Conservation (phyloP, 2,113 vertebrate species). For the Megaceryle maxima region DNA sequence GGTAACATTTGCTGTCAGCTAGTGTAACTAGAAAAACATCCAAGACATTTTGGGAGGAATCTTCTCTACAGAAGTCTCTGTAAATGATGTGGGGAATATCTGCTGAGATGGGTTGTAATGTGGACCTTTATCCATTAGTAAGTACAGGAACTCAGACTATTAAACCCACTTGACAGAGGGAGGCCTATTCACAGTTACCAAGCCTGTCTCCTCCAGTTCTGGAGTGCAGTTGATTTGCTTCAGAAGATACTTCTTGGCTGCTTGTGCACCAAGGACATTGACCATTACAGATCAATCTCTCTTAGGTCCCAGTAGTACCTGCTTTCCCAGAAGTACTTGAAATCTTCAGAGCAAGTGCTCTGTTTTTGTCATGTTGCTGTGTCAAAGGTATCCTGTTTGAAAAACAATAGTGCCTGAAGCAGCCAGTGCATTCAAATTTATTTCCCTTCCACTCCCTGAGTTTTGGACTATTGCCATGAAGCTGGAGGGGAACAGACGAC, state of each 20-base stretch:
- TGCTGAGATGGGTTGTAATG: neutral
- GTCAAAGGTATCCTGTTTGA: conserved; percentile 8
- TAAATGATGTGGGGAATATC: neutral
- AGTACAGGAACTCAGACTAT: neutral
- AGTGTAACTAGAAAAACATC: neutral
- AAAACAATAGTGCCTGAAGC: conserved; percentile 10
- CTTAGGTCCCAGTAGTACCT: neutral
- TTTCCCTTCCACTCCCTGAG: neutral
- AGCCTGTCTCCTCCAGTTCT: neutral
- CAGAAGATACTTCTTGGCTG: neutral
- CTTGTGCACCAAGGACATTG: neutral
- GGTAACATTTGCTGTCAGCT: neutral
- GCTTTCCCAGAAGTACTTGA: neutral
- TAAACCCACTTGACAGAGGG: neutral
- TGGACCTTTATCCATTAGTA: neutral
- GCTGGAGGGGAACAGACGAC: neutral
- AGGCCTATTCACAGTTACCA: neutral
- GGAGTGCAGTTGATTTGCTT: neutral
- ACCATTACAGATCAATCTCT: neutral
- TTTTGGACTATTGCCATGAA: neutral
- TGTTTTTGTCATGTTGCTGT: neutral
- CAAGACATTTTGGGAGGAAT: neutral
- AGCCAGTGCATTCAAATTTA: neutral
- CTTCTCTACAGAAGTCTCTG: neutral
- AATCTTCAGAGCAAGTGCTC: neutral